Evolutionary conservation across 2,888 invertebrate genomes (phyloP).

Genomic region (Odontothrips loti): DNA sequence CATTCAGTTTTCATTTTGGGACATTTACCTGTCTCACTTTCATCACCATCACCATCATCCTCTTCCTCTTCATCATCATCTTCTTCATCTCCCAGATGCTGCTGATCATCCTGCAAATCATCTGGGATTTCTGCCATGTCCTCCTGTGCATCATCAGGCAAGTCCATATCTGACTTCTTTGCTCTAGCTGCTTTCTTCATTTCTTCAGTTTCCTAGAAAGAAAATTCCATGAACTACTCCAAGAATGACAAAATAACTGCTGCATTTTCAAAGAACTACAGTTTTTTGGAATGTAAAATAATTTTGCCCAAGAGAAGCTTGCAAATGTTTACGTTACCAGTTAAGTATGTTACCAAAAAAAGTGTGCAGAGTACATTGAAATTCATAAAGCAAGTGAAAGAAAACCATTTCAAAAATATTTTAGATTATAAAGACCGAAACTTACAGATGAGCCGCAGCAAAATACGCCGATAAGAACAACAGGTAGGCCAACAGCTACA

Average conservation of each 20-base stretch:
- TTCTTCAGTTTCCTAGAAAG: constrained; percentile 49
- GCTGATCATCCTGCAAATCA: constrained; percentile 37
- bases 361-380: neutral
- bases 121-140: constrained; percentile 46
- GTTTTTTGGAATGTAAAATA: constrained; percentile 36
- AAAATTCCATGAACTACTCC: constrained; percentile 11
- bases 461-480: constrained; percentile 74
- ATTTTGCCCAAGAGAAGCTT: too few species aligned
- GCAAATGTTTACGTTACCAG: neutral
- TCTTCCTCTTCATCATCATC: constrained; percentile 43
- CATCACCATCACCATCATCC: constrained; percentile 43
- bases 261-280: neutral
- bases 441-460: constrained; percentile 60
- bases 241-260: too few species aligned
- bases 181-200: constrained; percentile 50
- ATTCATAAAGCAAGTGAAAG: too few species aligned
- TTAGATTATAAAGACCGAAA: neutral
- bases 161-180: constrained; percentile 69
- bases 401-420: too few species aligned
- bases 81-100: constrained; percentile 39
- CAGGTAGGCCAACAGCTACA: constrained; percentile 69
- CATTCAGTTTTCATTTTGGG: neutral
- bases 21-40: constrained; percentile 38
- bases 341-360: constrained; percentile 21
- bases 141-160: constrained; percentile 57